Conservation (phyloP, 2,888 invertebrate species). For the Zonitis immaculata region DNA sequence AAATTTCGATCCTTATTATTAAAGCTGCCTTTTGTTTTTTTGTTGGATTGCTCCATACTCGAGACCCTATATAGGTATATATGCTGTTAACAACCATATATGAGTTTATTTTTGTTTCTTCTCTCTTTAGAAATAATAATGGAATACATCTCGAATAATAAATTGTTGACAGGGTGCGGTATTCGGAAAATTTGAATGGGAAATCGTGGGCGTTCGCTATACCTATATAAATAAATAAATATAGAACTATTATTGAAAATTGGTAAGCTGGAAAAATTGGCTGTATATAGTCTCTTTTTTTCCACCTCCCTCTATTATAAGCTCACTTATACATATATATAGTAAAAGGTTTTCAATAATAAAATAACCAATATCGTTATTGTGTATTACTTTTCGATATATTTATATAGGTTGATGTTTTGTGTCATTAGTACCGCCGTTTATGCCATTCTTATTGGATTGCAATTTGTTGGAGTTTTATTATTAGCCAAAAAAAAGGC, state of each 20-base stretch:
- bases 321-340: no score
- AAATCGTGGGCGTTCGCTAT: neutral
- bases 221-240: no score
- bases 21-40: constrained; percentile 47
- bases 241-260: neutral
- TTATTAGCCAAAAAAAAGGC: constrained; percentile 8
- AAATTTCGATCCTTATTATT: constrained; percentile 48
- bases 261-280: constrained; percentile 24
- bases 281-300: no score
- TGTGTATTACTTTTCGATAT: constrained; percentile 4
- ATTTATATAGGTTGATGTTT: constrained; percentile 17
- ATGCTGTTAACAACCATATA: constrained; percentile 11
- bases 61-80: no score
- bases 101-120: neutral
- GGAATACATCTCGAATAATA: no score
- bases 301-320: no score
- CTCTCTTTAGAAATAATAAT: no score
- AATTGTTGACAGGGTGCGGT: no score
- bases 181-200: no score
- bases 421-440: constrained; percentile 15
- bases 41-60: constrained; percentile 37
- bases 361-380: constrained; percentile 13
- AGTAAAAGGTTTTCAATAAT: constrained; percentile 23
- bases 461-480: constrained; percentile 15
- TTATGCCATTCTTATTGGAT: constrained; percentile 22